Evolutionary conservation across 2,888 invertebrate genomes (phyloP), one percentile per base, ranked within the genome.

Genomic region (Andrena haemorrhoa): DNA sequence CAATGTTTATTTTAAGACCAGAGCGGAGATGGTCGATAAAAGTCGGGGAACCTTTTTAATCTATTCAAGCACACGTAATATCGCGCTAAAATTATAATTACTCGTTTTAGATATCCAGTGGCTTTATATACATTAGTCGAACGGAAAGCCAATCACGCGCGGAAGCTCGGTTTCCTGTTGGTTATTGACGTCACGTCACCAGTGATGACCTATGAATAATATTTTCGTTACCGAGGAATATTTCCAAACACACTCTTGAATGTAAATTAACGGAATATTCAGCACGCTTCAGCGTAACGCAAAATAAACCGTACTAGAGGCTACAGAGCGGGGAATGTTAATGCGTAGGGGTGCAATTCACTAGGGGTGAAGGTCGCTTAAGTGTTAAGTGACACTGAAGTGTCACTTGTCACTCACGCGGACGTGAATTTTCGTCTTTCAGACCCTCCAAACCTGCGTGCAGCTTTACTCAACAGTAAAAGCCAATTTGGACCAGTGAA

Each of bases 361-460:
- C 12, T 16, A 66, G 29, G 66, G 66, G 66, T 66, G 66, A 66
- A 66, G 66, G 66, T 66, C 66, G 51, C 66, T 66, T 66, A 66
- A 51, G 31, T 29, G 49, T n/a, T 33, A 33, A 66, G 51, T 51
- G 66, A 31, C 51, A 51, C 66, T 66, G n/a, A 20, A 66, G 51
- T 66, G 66, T 66, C 66, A 51, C 66, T 66, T 66, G 47, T 66
- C 66, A 51, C 66, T 66, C 66, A 29, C 10, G 66, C 7, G n/a
- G 20, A n/a, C 20, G 31, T 51, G 31, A 26, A 31, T 31, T 51
- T 66, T 60, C 51, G 51, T 20, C 23, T 66, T 6, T 29, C 56
- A 26, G n/a, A 47, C 47, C n/a, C 29, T 29, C 31, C 10, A 20
- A n/a, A 31, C 20, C 8, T 12, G 31, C 12, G 29, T 51, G 29